Evolutionary conservation across 2,113 vertebrate species (phyloP).

Genomic region (Rhinoderma darwinii): DNA sequence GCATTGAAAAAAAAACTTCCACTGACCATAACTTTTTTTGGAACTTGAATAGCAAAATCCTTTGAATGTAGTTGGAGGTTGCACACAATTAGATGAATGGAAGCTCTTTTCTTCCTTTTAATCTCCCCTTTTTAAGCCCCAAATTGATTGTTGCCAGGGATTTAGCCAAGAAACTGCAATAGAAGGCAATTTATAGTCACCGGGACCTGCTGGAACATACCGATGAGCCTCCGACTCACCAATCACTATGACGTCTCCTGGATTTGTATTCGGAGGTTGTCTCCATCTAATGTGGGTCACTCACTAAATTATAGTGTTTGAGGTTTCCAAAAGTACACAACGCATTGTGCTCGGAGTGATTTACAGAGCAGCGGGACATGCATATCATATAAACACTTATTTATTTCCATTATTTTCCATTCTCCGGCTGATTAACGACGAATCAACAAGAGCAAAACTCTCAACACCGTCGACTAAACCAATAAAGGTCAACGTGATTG

Average conservation of each 20-base stretch:
- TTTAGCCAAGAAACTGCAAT: conserved; percentile 9
- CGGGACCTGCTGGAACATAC: conserved; percentile 8
- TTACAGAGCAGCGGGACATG: not conserved
- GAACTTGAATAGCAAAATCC: not conserved
- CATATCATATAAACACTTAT: not conserved
- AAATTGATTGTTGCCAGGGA: conserved; percentile 14
- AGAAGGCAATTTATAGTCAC: conserved; percentile 27
- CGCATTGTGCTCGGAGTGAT: not conserved
- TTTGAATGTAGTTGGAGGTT: not conserved
- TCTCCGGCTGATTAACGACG: not conserved
- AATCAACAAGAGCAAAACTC: not conserved
- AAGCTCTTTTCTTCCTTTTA: not conserved
- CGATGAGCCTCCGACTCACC: not conserved
- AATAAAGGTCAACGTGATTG: not conserved
- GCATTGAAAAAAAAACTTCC: not conserved
- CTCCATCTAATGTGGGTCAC: conserved; percentile 31
- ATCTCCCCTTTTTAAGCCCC: conserved; percentile 15
- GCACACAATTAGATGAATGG: not conserved
- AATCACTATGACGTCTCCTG: not conserved
- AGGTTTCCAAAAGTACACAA: conserved; percentile 15
- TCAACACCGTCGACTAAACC: not conserved
- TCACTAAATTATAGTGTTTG: conserved; percentile 30
- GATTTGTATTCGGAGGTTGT: conserved; percentile 9
- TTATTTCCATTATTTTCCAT: not conserved
- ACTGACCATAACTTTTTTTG: not conserved